Evolutionary conservation across 2,113 vertebrate genomes (phyloP).

Genomic region (Panthera leo): DNA sequence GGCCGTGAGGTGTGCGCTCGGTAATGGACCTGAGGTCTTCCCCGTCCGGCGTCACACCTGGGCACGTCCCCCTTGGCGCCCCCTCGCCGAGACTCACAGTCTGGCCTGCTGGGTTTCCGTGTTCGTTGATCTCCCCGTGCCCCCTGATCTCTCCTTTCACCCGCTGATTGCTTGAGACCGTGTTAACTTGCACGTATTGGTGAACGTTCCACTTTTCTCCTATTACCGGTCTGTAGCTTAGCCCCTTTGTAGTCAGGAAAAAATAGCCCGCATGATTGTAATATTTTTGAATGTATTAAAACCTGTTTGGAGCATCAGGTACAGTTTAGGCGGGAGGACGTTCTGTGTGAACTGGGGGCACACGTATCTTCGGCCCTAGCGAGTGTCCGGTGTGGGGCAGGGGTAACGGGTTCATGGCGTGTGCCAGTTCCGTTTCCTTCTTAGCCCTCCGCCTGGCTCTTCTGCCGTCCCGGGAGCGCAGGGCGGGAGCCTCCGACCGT

Average conservation of each 20-base stretch:
- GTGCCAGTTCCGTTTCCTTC: background rate
- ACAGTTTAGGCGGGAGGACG: background rate
- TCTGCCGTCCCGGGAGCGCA: fast-evolving
- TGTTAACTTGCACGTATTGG: background rate
- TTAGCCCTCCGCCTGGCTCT: background rate
- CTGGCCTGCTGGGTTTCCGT: background rate
- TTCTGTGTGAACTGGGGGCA: background rate
- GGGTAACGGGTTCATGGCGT: too few species aligned
- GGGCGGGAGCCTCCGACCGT: fast-evolving
- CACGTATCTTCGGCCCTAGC: fast-evolving
- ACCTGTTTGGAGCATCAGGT: background rate
- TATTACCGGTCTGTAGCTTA: background rate
- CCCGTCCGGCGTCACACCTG: background rate
- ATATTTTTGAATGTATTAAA: background rate
- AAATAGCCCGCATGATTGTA: background rate
- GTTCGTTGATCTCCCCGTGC: background rate
- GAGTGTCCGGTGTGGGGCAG: fast-evolving
- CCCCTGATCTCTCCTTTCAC: background rate
- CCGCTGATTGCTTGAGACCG: too few species aligned
- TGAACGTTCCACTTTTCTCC: background rate
- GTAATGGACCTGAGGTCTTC: fast-evolving
- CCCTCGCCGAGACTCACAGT: background rate
- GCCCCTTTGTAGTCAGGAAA: background rate
- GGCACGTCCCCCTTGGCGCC: too few species aligned
- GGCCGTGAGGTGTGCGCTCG: fast-evolving